Conservation (phyloP, 2,797 vertebrate species). For the Tragelaphus oryx region DNA sequence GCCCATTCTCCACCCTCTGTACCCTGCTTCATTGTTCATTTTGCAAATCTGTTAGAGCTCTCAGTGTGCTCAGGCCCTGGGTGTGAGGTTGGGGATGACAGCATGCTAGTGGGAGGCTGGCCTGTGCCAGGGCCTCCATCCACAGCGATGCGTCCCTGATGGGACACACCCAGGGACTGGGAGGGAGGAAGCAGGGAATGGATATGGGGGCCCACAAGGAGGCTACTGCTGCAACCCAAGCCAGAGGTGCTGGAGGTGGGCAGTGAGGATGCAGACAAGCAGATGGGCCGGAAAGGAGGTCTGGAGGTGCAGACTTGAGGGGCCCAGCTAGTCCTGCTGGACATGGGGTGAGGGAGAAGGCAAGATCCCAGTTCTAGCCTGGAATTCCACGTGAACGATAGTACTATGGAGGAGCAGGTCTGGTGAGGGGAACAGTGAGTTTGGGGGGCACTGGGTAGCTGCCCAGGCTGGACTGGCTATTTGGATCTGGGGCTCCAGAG, state of each 20-base stretch:
- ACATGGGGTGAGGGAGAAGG: background rate
- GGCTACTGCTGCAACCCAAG: background rate
- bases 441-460: background rate
- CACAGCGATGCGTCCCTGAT: too few relatives aligned
- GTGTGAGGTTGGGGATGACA: background rate
- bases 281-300: background rate
- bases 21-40: background rate
- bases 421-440: background rate
- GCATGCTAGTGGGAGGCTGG: background rate
- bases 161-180: background rate
- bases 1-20: background rate
- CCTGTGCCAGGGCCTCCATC: background rate
- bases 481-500: background rate
- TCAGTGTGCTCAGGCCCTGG: background rate
- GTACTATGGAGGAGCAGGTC: background rate
- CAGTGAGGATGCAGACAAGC: background rate
- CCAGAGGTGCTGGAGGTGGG: background rate
- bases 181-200: background rate
- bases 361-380: background rate
- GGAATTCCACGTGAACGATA: background rate
- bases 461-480: background rate
- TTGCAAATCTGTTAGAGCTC: background rate
- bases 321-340: background rate
- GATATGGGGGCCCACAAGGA: background rate
- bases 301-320: background rate